Conservation (phyloP, 2,888 invertebrate species). For the Timandra comae region DNA sequence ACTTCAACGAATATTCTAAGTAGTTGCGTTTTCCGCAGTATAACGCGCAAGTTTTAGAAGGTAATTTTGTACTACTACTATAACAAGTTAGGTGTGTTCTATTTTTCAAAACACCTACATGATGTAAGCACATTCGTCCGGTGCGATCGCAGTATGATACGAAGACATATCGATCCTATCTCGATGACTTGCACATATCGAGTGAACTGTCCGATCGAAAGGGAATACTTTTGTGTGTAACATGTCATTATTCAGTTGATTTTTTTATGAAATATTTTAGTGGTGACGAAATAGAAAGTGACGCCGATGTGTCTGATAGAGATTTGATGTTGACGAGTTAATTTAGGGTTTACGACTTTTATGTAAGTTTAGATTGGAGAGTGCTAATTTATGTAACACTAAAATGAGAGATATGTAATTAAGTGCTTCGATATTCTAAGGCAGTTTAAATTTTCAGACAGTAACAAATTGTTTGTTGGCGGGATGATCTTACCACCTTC, state of each 20-base stretch:
- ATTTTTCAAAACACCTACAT: conserved; percentile 61
- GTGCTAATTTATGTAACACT: no score
- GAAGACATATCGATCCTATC: conserved; percentile 68
- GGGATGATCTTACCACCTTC: no score
- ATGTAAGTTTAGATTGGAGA: no score
- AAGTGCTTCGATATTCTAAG: no score
- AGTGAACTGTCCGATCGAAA: conserved; percentile 59
- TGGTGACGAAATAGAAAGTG: conserved; percentile 31
- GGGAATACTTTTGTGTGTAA: conserved; percentile 50
- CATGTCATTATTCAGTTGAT: conserved; percentile 51
- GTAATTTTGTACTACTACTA: background rate
- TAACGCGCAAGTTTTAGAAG: background rate
- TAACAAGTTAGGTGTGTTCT: conserved; percentile 40
- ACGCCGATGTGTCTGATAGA: background rate
- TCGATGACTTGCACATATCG: conserved; percentile 64
- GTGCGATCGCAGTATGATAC: conserved; percentile 72
- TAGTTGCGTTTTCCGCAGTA: background rate
- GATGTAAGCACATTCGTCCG: conserved; percentile 64
- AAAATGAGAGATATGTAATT: no score
- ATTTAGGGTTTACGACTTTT: no score
- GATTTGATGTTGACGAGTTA: no score
- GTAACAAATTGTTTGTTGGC: no score
- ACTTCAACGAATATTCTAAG: background rate
- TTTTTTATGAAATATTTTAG: conserved; percentile 35
- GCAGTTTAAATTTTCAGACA: no score